Evolutionary conservation across 2,888 invertebrate genomes (phyloP), one percentile per base, ranked within the genome.

Genomic region (Lasioglossum zephyrum): DNA sequence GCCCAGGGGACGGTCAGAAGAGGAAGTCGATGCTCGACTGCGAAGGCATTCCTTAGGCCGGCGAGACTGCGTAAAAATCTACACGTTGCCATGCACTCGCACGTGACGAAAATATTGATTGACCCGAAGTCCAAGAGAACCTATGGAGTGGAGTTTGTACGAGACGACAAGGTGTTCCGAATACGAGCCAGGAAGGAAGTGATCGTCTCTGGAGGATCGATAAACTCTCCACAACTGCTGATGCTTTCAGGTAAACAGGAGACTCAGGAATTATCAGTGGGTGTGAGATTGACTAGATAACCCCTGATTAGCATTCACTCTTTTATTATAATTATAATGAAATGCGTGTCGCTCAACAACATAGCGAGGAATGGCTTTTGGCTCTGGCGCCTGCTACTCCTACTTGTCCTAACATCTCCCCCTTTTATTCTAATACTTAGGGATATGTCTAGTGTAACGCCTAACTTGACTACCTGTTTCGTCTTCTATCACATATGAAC

Each of bases 211-310:
- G 98, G 97, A 0, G 99, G 99, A 0, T 97, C 99, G 0, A 96
- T 99, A 0, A 99, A 99, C 94, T 98, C 99, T 0, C 98, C 99
- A 0, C 99, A 99, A 94, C 93, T 99, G 3, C 95, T 99, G 63
- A 98, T 99, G 98, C 95, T 99, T 0, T 99, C 98, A 11, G 99
- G 99, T 0, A 96, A n/a, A n/a, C n/a, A n/a, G n/a, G n/a, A n/a
- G n/a, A n/a, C n/a, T n/a, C n/a, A n/a, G n/a, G n/a, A n/a, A n/a
- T n/a, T n/a, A n/a, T n/a, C n/a, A n/a, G n/a, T 99, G 16, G 98
- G 13, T 31, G 13, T 31, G 16, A 11, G 26, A 26, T n/a, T 60
- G 22, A 22, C 2, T 41, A 36, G 36, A 36, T 36, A 1, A 2
- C 1, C 36, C 2, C 2, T 36, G 36, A 36, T 36, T 36, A 36